Evolutionary conservation across 2,797 vertebrate genomes (phyloP).

Genomic region (Periophthalmus magnuspinnatus): DNA sequence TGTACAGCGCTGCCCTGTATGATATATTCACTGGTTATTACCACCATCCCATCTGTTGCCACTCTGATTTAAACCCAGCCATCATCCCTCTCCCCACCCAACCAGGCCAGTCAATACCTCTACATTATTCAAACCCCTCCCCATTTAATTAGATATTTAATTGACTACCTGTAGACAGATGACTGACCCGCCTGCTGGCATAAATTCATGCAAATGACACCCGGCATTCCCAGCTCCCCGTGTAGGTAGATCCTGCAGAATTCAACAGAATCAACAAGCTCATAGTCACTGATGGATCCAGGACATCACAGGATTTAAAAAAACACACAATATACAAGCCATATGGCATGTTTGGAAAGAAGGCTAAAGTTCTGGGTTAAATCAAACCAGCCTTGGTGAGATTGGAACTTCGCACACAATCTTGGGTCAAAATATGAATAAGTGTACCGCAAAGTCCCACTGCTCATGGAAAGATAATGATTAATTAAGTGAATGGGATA

Average conservation of each 20-base stretch:
- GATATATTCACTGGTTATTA: constrained; percentile 33
- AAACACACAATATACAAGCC: background rate
- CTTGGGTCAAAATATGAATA: too few species aligned
- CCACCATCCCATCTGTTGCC: constrained; percentile 32
- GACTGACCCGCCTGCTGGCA: constrained; percentile 65
- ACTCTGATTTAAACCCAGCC: constrained; percentile 67
- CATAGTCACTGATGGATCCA: constrained; percentile 36
- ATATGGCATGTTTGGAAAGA: background rate
- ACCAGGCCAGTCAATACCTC: constrained; percentile 71
- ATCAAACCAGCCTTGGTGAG: too few species aligned
- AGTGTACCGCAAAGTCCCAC: too few species aligned
- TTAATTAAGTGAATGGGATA: too few species aligned
- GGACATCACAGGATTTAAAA: constrained; percentile 1
- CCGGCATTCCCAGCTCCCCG: constrained; percentile 42
- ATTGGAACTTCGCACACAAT: too few species aligned
- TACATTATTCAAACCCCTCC: constrained; percentile 81
- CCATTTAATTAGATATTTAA: constrained; percentile 83
- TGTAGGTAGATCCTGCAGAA: constrained; percentile 57
- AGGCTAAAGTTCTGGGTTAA: too few species aligned
- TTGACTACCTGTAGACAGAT: constrained; percentile 78
- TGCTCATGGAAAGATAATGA: too few species aligned
- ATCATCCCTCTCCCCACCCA: constrained; percentile 48
- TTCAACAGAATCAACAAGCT: constrained; percentile 53
- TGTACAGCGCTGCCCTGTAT: constrained; percentile 9
- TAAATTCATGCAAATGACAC: constrained; percentile 78